Evolutionary conservation across 1,140 invertebrate species (phyloP).

Genomic region (Nixonia krombeini): DNA sequence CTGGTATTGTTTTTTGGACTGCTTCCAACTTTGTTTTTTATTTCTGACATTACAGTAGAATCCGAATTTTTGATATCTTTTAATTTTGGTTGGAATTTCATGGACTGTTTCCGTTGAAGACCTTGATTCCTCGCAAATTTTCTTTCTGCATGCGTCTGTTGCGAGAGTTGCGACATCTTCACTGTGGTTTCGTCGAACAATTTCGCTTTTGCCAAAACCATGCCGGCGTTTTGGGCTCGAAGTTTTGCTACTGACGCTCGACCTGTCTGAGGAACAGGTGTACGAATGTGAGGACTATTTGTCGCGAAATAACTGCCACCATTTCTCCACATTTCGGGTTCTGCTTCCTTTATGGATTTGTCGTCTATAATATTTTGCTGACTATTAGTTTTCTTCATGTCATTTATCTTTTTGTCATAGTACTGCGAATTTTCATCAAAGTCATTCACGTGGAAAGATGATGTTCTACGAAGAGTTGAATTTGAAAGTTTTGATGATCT

Average conservation of each 20-base stretch:
- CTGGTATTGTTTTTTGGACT: constrained; percentile 40
- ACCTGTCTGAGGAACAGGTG: constrained; percentile 65
- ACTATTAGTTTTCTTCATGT: constrained; percentile 60
- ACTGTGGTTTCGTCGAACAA: constrained; percentile 74
- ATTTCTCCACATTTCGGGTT: constrained; percentile 61
- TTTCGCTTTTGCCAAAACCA: constrained; percentile 78
- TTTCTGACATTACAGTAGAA: neutral
- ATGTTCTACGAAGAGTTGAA: constrained; percentile 54
- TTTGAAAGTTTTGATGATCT: constrained; percentile 23
- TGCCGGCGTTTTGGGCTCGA: constrained; percentile 77
- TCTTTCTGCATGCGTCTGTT: constrained; percentile 16
- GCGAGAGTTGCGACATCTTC: constrained; percentile 14
- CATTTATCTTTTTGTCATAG: constrained; percentile 60
- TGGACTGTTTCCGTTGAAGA: constrained; percentile 9
- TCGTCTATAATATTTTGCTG: constrained; percentile 44
- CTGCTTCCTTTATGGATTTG: neutral
- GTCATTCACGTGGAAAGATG: constrained; percentile 65
- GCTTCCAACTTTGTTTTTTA: constrained; percentile 9
- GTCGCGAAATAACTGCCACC: constrained; percentile 63
- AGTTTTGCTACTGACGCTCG: constrained; percentile 76
- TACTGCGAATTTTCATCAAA: constrained; percentile 55
- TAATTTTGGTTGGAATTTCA: constrained; percentile 17
- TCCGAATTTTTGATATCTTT: constrained; percentile 16
- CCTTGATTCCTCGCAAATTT: constrained; percentile 12
- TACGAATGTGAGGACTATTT: constrained; percentile 27